Evolutionary conservation across 1,140 invertebrate species (phyloP), one percentile per base, ranked within the genome.

Genomic region (Monochamus saltuarius): DNA sequence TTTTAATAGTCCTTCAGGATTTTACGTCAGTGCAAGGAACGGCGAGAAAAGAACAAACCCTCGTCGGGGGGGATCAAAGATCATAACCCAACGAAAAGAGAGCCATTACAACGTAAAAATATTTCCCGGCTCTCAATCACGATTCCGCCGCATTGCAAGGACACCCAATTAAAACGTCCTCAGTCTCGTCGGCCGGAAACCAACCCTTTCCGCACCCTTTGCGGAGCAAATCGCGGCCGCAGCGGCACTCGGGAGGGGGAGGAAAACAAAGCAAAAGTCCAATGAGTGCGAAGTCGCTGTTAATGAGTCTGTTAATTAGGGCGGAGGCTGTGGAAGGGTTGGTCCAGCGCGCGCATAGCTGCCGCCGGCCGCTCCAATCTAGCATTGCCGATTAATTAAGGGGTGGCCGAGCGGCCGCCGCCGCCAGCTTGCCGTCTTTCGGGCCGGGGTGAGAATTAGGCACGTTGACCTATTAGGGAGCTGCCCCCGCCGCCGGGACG

Each of bases 251-350:
- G 43, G 43, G 16, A 46, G 43, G 43, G 14, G 10, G 43, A 46
- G 22, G 22, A 46, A 14, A 46, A 46, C 16, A 46, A 19, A 14
- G 34, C 29, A 39, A 19, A 35, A 52, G 40, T 56, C 63, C 63
- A 65, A 65, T 65, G 55, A 62, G 35, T 54, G 46, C 29, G 52
- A 49, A 43, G 13, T 45, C 43, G 37, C 7, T 34, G 47, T 62
- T 62, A 67, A 62, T 61, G 58, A 56, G 56, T 17, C 50, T 67
- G 66, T 65, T 67, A 67, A 67, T 67, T 67, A 62, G 52, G 63
- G 62, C 59, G 66, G 60, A 62, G 59, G 66, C 62, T 66, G 61
- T 29, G 52, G 50, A 65, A 67, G 66, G 66, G 66, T 67, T 67
- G 66, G 66, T 68, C 63, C 66, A 67, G 63, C 56, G 59, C 63